phyloP scores from a whole-genome alignment of 2,888 invertebrate species.

The Nomada hirtipes region DNA sequence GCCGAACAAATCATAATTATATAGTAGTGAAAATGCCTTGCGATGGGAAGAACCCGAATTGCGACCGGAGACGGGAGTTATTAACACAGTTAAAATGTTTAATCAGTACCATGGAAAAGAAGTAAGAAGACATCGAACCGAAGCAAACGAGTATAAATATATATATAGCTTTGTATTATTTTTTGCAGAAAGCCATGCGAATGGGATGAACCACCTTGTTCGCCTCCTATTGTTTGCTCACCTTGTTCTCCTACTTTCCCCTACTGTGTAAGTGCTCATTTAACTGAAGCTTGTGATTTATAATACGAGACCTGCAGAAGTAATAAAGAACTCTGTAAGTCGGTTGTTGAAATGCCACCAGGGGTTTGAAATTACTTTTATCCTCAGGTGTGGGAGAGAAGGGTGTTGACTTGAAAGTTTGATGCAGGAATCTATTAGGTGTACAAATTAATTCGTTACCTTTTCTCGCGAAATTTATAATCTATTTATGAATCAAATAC shows the following conservation, averaged over 20 bases:
- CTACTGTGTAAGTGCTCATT: conserved; percentile 31
- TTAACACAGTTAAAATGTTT: conserved; percentile 80
- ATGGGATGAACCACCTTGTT: conserved; percentile 78
- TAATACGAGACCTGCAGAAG: too few relatives aligned
- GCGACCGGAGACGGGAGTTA: conserved; percentile 78
- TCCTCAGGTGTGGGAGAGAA: too few relatives aligned
- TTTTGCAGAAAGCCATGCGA: conserved; percentile 80
- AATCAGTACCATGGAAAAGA: conserved; percentile 80
- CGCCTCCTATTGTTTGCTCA: conserved; percentile 71
- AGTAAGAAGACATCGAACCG: conserved; percentile 65
- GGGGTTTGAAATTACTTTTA: too few relatives aligned
- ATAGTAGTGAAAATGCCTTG: conserved; percentile 77
- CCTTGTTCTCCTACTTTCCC: conserved; percentile 52
- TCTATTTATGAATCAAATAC: too few relatives aligned
- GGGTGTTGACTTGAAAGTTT: too few relatives aligned
- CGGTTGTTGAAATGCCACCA: too few relatives aligned
- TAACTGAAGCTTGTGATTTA: background rate
- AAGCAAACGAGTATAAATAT: background rate
- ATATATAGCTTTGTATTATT: conserved; percentile 9
- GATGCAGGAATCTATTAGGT: too few relatives aligned
- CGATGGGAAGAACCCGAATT: conserved; percentile 80
- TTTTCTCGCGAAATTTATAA: too few relatives aligned
- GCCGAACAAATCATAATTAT: background rate
- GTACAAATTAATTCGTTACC: too few relatives aligned
- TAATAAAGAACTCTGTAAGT: too few relatives aligned